Base-by-base conservation (phyloP, 2,888 invertebrate species). In the Andrena fulva region DNA sequence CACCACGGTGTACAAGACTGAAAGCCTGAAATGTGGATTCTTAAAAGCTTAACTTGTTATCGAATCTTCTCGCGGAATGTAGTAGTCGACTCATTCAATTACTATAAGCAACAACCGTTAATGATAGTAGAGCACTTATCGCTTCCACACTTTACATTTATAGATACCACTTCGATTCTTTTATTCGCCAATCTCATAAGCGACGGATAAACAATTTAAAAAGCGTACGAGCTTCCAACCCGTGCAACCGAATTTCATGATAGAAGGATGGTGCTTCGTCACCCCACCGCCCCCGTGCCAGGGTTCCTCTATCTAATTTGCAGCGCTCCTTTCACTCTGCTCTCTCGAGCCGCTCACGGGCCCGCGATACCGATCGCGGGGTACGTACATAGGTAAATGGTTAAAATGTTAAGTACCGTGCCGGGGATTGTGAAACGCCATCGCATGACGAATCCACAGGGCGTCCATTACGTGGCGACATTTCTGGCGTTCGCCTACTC, bases 251-350 rank as follows among this genome's bases (percentile, higher is more conserved):
- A 52, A n/a, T 77, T 77, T 68, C 42, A 12, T 64, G 56, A 52
- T 42, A 52, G 68, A 71, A 78, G n/a, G 42, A 52, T 54, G 68
- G 35, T 67, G 68, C 62, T 66, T 77, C 77, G 27, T 69, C 52
- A 50, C 77, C 59, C 31, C 1, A 33, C 1, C 10, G 10, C 33
- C 29, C 29, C 8, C 1, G 42, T 63, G 56, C 20, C 59, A 50
- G 54, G 24, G 42, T 70, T 48, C 80, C 59, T 81, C 69, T 16
- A 63, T 80, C 77, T 67, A 77, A 85, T 84, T 84, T 71, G 63
- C 76, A 24, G 50, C 48, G 73, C 63, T 86, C 87, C 87, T 87
- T 87, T 87, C 87, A 87, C 87, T 87, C 77, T 76, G 81, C 73
- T 77, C 78, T 80, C 69, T 75, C 77, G 77, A 72, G 42, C 24